These are phyloP conservation scores for Megamerina dolium DNA, from an alignment of 2,888 invertebrate species.

Conservation along the genomic window DNA sequence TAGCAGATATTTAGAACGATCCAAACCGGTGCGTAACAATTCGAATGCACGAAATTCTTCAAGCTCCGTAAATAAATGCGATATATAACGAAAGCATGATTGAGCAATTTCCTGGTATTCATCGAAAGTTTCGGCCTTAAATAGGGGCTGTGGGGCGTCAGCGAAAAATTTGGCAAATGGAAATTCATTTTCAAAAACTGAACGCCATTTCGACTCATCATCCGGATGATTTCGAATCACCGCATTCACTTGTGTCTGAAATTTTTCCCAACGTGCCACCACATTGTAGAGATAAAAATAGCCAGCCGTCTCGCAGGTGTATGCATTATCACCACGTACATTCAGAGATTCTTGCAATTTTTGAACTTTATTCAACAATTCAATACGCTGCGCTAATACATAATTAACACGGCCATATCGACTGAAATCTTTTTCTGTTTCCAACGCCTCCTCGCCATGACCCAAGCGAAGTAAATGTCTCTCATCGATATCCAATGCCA, in stretches of 20 bases:
- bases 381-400: constrained; percentile 88
- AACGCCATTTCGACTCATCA: constrained; percentile 30
- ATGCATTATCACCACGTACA: constrained; percentile 83
- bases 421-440: constrained; percentile 99
- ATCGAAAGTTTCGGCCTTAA: constrained; percentile 68
- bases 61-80: constrained; percentile 91
- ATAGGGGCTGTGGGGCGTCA: constrained; percentile 88
- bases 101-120: constrained; percentile 84
- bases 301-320: constrained; percentile 97
- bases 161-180: constrained; percentile 92
- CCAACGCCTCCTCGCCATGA: constrained; percentile 96
- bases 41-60: constrained; percentile 99
- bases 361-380: constrained; percentile 80
- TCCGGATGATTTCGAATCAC: constrained; percentile 20
- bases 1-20: constrained; percentile 91
- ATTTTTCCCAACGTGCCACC: constrained; percentile 87
- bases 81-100: constrained; percentile 91
- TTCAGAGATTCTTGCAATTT: constrained; percentile 80
- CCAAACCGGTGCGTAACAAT: constrained; percentile 86
- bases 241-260: constrained; percentile 50
- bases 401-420: constrained; percentile 98
- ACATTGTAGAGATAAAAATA: constrained; percentile 94
- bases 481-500: constrained; percentile 95
- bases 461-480: constrained; percentile 95
- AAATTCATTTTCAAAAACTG: constrained; percentile 68